These are phyloP conservation scores for Bergia puertoricense DNA, from an alignment of 92 coral and sea anemone species.

Conservation along the genomic window DNA sequence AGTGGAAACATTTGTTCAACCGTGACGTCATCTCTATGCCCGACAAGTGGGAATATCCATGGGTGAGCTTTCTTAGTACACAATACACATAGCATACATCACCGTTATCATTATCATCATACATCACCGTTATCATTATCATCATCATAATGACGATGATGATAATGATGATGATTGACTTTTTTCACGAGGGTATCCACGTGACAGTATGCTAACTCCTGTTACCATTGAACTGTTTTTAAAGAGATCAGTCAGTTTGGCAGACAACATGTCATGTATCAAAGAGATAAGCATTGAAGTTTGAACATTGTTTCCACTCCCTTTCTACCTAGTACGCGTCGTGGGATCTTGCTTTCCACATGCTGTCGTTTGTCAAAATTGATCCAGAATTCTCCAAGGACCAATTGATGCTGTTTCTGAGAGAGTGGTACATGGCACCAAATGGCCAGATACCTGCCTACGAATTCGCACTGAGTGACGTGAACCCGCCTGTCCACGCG, in stretches of 20 bases:
- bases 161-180: background rate
- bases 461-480: conserved; percentile 97
- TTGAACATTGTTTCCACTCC: too few species aligned
- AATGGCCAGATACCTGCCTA: conserved; percentile 98
- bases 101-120: too few species aligned
- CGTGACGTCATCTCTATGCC: conserved; percentile 95
- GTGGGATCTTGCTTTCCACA: conserved; percentile 98
- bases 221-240: background rate
- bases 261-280: background rate
- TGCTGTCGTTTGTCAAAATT: conserved; percentile 91
- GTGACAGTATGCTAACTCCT: too few species aligned
- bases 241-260: background rate
- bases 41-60: conserved; percentile 99
- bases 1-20: conserved; percentile 91
- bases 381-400: conserved; percentile 96
- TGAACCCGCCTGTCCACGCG: conserved; percentile 98
- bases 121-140: too few species aligned
- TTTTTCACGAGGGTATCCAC: too few species aligned
- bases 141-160: background rate
- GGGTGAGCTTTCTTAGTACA: conserved; percentile 61
- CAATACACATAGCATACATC: background rate
- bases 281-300: background rate
- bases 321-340: conserved; percentile 78
- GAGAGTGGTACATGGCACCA: conserved; percentile 99
- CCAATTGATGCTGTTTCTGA: conserved; percentile 82